Percentiles rank a stretch among this genome's conserved stretches.
Evolutionary conservation across 1,140 invertebrate species (phyloP).

Genomic region (Aradophagus sp.): DNA sequence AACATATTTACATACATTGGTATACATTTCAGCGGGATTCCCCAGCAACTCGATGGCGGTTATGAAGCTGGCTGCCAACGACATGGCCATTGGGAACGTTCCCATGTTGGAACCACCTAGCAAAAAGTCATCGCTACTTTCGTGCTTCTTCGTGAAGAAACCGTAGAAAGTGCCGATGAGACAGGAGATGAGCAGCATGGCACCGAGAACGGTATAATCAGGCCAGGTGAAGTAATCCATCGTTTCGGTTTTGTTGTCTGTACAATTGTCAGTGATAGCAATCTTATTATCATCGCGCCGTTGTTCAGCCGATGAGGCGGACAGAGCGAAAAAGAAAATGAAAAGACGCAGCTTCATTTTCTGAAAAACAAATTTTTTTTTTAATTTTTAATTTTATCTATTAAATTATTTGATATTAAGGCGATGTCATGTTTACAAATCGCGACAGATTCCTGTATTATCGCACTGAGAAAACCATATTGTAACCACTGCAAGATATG

Average conservation of each 20-base stretch:
- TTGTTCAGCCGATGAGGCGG: slow-evolving; percentile 68
- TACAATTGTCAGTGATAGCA: slow-evolving; percentile 43
- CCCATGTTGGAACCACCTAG: slow-evolving; percentile 84
- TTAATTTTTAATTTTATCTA: slow-evolving; percentile 1
- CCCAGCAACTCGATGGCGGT: slow-evolving; percentile 83
- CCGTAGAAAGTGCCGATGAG: slow-evolving; percentile 88
- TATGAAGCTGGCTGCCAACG: slow-evolving; percentile 85
- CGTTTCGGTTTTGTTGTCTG: slow-evolving; percentile 53
- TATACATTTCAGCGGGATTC: slow-evolving; percentile 82
- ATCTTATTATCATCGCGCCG: slow-evolving; percentile 34
- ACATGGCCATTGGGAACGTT: slow-evolving; percentile 86
- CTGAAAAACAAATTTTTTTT: no score
- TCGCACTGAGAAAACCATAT: no score
- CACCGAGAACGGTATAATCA: slow-evolving; percentile 82
- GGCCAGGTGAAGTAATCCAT: slow-evolving; percentile 77
- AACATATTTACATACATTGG: slow-evolving; percentile 67
- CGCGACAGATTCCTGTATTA: no score
- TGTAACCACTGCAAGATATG: no score
- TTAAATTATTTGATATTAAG: not conserved
- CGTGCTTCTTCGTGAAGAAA: slow-evolving; percentile 83
- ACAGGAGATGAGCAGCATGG: slow-evolving; percentile 83
- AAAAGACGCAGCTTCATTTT: slow-evolving; percentile 65
- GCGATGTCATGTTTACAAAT: no score
- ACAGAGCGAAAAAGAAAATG: slow-evolving; percentile 64
- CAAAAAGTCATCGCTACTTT: slow-evolving; percentile 84